Conservation (phyloP, 2,113 vertebrate genomes). For the Acanthisitta chloris region DNA sequence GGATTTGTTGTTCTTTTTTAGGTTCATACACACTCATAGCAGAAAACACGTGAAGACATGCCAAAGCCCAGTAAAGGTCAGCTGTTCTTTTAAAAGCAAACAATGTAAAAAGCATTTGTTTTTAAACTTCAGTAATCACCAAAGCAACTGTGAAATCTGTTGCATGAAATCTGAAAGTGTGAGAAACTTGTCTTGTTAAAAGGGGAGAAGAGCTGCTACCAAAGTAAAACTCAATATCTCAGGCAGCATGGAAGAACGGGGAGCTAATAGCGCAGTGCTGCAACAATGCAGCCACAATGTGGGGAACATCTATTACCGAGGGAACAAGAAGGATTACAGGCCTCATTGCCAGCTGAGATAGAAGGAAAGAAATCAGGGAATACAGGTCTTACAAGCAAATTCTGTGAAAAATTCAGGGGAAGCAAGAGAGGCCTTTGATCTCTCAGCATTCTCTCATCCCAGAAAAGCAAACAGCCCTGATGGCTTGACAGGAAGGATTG, state of each 20-base stretch:
- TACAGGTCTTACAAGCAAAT: neutral
- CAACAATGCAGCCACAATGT: conserved; percentile 6
- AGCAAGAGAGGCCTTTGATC: neutral
- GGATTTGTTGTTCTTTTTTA: neutral
- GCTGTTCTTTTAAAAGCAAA: neutral
- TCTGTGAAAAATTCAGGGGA: neutral
- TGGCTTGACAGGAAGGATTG: neutral
- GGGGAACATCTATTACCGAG: neutral
- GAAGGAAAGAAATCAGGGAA: neutral
- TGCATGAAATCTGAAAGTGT: neutral
- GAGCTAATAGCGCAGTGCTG: neutral
- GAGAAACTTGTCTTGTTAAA: conserved; percentile 16
- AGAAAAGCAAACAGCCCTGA: neutral
- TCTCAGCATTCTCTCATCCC: neutral
- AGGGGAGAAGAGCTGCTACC: neutral
- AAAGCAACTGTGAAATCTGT: conserved; percentile 45
- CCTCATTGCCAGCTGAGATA: neutral
- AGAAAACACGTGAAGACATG: neutral
- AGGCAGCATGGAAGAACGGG: neutral
- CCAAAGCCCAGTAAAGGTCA: neutral
- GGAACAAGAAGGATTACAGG: neutral
- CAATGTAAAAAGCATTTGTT: neutral
- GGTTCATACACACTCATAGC: neutral
- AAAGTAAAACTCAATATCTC: neutral
- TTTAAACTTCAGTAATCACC: conserved; percentile 26